Conservation (phyloP, 2,797 vertebrate species). For the Ctenopoma multispine region DNA sequence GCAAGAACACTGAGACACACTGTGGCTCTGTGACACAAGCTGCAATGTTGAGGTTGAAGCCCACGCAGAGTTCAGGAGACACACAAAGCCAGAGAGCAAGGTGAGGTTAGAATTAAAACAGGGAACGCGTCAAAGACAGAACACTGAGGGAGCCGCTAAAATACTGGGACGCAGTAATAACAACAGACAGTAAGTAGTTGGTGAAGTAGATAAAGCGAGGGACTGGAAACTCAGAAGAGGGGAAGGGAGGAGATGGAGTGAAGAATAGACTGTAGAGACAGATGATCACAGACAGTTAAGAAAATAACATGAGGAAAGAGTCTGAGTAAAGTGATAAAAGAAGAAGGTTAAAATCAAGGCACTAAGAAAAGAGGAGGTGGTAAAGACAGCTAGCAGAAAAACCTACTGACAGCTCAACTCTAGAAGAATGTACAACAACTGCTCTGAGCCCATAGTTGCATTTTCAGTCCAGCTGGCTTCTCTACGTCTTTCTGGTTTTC, state of each 20-base stretch:
- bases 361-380: not conserved
- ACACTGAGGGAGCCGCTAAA: conserved; percentile 13
- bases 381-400: not conserved
- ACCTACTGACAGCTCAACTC: not conserved
- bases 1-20: not conserved
- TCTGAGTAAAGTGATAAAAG: conserved; percentile 4
- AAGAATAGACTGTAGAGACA: not conserved
- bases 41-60: conserved; percentile 18
- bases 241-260: not conserved
- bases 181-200: conserved; percentile 10
- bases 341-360: conserved; percentile 4
- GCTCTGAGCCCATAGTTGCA: not conserved
- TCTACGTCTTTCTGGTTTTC: not conserved
- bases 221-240: not conserved
- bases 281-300: not conserved
- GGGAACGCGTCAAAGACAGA: conserved; percentile 36
- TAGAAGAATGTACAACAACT: not conserved
- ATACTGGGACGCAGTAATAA: conserved; percentile 17
- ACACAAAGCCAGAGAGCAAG: conserved; percentile 3
- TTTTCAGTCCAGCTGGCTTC: not conserved
- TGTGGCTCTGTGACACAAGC: conserved; percentile 17
- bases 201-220: conserved; percentile 23
- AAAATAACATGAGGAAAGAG: not conserved
- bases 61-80: conserved; percentile 15
- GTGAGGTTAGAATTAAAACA: conserved; percentile 31